These are phyloP conservation scores for Platichthys flesus DNA, from an alignment of 2,113 vertebrate species.

Conservation along the genomic window DNA sequence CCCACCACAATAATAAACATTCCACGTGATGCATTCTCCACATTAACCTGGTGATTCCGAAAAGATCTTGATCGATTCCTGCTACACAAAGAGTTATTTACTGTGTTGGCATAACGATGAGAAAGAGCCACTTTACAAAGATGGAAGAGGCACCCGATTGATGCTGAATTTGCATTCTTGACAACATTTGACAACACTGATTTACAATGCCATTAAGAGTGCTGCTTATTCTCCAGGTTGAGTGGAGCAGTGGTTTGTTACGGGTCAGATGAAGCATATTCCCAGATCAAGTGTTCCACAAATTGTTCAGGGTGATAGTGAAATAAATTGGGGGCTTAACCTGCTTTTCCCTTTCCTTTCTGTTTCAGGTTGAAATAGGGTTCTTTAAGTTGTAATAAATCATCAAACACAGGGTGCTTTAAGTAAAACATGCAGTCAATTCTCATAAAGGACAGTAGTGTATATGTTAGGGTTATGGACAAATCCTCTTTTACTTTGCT, in stretches of 20 bases:
- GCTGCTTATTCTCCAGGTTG: slow-evolving; percentile 27
- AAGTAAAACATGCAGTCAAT: slow-evolving; percentile 31
- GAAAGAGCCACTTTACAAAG: slow-evolving; percentile 34
- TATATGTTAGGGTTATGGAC: background rate
- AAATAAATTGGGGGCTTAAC: slow-evolving; percentile 37
- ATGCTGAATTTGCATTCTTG: slow-evolving; percentile 60
- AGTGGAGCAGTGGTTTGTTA: slow-evolving; percentile 18
- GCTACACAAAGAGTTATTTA: slow-evolving; percentile 35
- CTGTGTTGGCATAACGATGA: slow-evolving; percentile 17
- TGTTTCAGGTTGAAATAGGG: slow-evolving; percentile 28
- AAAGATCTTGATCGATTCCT: slow-evolving; percentile 22
- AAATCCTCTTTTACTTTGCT: background rate
- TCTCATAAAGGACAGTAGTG: slow-evolving; percentile 7
- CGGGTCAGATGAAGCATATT: slow-evolving; percentile 34
- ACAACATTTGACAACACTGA: slow-evolving; percentile 48
- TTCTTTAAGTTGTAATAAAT: slow-evolving; percentile 6
- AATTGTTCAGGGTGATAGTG: slow-evolving; percentile 1
- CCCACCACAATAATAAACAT: background rate
- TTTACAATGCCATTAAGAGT: slow-evolving; percentile 53
- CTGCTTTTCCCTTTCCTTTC: slow-evolving; percentile 36
- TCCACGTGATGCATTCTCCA: slow-evolving; percentile 3
- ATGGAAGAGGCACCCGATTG: slow-evolving; percentile 40
- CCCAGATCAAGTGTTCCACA: background rate
- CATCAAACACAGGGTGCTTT: slow-evolving; percentile 31
- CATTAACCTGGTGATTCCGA: slow-evolving; percentile 36